These are phyloP conservation scores for Helicoverpa zea DNA, from an alignment of 1,140 invertebrate species.

Conservation along the genomic window DNA sequence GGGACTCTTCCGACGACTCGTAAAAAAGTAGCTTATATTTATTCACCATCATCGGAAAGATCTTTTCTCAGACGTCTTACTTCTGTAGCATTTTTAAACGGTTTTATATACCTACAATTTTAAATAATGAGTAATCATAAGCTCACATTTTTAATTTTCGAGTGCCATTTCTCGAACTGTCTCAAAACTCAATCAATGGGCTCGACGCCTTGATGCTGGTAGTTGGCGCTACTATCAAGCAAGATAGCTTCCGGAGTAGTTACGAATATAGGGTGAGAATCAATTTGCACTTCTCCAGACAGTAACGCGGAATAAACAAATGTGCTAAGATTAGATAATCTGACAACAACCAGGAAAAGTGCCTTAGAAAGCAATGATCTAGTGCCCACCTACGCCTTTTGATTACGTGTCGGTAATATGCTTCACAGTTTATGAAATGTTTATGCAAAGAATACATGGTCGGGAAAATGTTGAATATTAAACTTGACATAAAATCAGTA, in stretches of 20 bases:
- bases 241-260: too few species aligned
- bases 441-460: not conserved
- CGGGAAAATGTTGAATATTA: not conserved
- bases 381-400: constrained; percentile 12
- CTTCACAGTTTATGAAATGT: not conserved
- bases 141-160: too few species aligned
- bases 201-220: not conserved
- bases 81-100: too few species aligned
- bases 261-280: too few species aligned
- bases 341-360: constrained; percentile 21
- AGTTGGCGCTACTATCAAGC: not conserved
- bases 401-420: constrained; percentile 9
- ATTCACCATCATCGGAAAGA: too few species aligned
- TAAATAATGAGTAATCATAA: too few species aligned
- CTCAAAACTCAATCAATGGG: too few species aligned
- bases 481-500: not conserved
- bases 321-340: constrained; percentile 21
- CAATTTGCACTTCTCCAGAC: not conserved
- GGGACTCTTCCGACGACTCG: too few species aligned
- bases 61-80: too few species aligned
- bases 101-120: too few species aligned
- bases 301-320: constrained; percentile 24
- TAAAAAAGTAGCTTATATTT: too few species aligned
- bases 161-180: too few species aligned
- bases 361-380: constrained; percentile 31